Percentiles rank a stretch among this genome's conserved stretches.
Evolutionary conservation across 53 echinoderm and acorn worm species (phyloP).

Genomic region (Zoroaster sp.): DNA sequence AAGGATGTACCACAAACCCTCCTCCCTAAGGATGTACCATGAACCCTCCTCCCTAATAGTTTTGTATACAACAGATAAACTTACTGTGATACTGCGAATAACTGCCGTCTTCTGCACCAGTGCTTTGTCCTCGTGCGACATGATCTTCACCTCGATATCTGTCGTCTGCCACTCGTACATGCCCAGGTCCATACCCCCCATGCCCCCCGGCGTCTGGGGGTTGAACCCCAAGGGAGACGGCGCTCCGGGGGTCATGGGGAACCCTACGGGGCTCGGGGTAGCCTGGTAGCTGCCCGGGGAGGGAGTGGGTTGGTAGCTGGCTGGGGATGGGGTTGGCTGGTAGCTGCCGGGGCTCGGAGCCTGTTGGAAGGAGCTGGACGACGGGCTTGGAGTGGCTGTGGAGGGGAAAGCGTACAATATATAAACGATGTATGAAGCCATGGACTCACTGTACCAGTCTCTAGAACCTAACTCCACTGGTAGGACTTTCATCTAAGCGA

Average conservation of each 20-base stretch:
- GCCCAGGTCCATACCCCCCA: constrained; percentile 39
- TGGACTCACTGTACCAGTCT: no score
- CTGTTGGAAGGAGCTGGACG: constrained; percentile 77
- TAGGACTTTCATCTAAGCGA: no score
- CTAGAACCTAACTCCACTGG: no score
- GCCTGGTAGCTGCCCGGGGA: constrained; percentile 85
- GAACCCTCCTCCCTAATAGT: no score
- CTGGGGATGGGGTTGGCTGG: constrained; percentile 88
- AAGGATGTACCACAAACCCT: no score
- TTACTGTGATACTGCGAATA: constrained; percentile 87
- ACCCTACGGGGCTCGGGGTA: constrained; percentile 86
- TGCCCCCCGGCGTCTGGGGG: constrained; percentile 86
- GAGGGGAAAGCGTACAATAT: not conserved
- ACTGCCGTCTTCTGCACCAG: constrained; percentile 90
- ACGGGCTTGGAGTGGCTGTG: constrained; percentile 84
- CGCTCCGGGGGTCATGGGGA: constrained; percentile 87
- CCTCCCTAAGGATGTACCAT: no score
- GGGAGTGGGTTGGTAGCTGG: constrained; percentile 78
- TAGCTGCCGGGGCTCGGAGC: constrained; percentile 96
- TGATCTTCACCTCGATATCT: constrained; percentile 87
- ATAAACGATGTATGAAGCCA: no score
- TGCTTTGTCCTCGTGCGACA: constrained; percentile 77
- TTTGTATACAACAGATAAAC: no score
- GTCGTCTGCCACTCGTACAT: constrained; percentile 83
- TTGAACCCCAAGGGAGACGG: constrained; percentile 91